Evolutionary conservation across 2,113 vertebrate species (phyloP).

Genomic region (Oryzias curvinotus): DNA sequence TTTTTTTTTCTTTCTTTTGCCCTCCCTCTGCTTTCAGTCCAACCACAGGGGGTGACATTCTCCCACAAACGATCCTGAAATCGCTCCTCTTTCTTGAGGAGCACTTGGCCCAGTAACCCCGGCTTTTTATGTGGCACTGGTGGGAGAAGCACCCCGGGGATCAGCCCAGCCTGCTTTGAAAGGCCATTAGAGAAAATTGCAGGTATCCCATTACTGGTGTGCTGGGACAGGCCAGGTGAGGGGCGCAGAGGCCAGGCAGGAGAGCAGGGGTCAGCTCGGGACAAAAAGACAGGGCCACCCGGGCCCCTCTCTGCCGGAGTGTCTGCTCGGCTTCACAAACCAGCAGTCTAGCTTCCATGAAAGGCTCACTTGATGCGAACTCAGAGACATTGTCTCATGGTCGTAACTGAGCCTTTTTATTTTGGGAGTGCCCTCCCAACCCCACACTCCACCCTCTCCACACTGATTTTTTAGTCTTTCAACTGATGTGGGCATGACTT

Average conservation of each 20-base stretch:
- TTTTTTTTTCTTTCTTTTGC: constrained; percentile 54
- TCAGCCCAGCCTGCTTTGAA: constrained; percentile 80
- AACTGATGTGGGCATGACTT: constrained; percentile 51
- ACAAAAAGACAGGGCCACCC: constrained; percentile 75
- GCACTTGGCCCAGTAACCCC: constrained; percentile 66
- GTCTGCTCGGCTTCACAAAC: constrained; percentile 70
- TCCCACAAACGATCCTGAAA: constrained; percentile 73
- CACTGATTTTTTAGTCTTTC: constrained; percentile 54
- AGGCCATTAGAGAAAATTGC: constrained; percentile 84
- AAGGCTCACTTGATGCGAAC: constrained; percentile 78
- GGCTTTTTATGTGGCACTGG: constrained; percentile 70
- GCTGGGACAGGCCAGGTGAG: constrained; percentile 80
- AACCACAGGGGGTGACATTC: constrained; percentile 74
- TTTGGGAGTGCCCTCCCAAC: constrained; percentile 42
- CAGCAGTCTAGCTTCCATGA: constrained; percentile 66
- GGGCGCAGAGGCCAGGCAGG: constrained; percentile 76
- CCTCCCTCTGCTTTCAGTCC: constrained; percentile 49
- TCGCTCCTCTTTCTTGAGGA: constrained; percentile 74
- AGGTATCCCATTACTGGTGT: constrained; percentile 80
- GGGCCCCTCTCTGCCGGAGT: constrained; percentile 71
- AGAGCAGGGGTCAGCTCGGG: constrained; percentile 80
- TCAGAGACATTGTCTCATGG: constrained; percentile 76
- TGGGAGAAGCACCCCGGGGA: constrained; percentile 79
- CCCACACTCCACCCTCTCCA: constrained; percentile 35
- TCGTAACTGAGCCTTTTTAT: constrained; percentile 76